Base-by-base conservation (phyloP, 1,140 invertebrate genomes). In the Zaprionus africanus region DNA sequence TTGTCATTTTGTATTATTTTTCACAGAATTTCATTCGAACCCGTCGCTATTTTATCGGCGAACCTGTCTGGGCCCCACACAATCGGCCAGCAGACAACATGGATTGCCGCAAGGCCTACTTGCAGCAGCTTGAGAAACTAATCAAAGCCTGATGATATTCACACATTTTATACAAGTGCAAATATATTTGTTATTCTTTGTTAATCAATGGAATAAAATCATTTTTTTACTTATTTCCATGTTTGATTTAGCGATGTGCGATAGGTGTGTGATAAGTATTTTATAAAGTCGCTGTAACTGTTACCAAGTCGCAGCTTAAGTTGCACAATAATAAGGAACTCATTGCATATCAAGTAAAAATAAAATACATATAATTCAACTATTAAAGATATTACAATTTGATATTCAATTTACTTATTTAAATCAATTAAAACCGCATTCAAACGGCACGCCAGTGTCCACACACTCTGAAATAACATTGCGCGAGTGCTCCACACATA, bases 51-150 rank as follows among this genome's bases (percentile, higher is more conserved):
- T 99, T 99, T 93, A 94, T 98, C 80, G 98, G 98, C 17, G 97
- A 98, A 90, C 98, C 98, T 9, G 95, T 98, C 9, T 99, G 98
- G 98, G 94, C 96, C 1, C 95, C 98, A 0, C 94, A 98, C 87
- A 98, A 99, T 92, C 94, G 98, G 69, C 98, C 98, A 4, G 96
- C 95, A 13, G 98, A 99, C 90, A 93, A 97, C n/a, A 96, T 98
- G 96, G 94, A 95, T 3, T 96, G 95, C 70, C 94, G 97, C 15
- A 94, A 95, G 85, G 87, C 94, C 5, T 98, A 98, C 90, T 84
- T 98, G 1, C 76, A 95, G 26, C 95, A 95, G 78, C 85, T 96
- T 86, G 65, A 57, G 26, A 73, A 85, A 69, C 58, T 88, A 13
- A 75, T 69, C 49, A 82, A 80, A 59, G 78, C 54, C 15, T 88